phyloP scores from a whole-genome alignment of 53 echinoderm and acorn worm genomes.

The Actinopyga echinites region DNA sequence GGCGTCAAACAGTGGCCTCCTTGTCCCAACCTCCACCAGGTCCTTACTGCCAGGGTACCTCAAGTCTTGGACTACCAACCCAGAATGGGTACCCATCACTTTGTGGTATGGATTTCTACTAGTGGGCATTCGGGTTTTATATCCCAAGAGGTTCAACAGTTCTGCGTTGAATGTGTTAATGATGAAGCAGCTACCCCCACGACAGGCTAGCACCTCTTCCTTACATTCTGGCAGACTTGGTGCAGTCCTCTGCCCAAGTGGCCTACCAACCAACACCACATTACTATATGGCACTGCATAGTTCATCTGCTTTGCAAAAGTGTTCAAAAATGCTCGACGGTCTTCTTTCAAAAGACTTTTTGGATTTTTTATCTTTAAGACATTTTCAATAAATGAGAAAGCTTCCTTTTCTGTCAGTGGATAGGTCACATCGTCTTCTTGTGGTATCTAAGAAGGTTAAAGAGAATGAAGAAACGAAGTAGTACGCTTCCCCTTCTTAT shows the following conservation, averaged over 20 bases:
- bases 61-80: constrained; percentile 2
- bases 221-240: constrained; percentile 14
- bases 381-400: not conserved
- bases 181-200: constrained; percentile 28
- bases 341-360: not conserved
- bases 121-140: not conserved
- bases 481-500: too few species aligned
- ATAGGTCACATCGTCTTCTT: not conserved
- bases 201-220: not conserved
- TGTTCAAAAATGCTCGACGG: not conserved
- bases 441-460: too few species aligned
- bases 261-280: not conserved
- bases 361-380: constrained; percentile 14
- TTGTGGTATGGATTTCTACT: not conserved
- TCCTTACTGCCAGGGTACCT: constrained; percentile 9
- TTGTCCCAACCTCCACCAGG: constrained; percentile 11
- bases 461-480: too few species aligned
- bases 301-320: not conserved
- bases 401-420: constrained; percentile 16
- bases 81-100: not conserved
- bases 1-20: not conserved
- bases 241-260: not conserved
- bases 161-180: constrained; percentile 4
- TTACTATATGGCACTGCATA: constrained; percentile 2
- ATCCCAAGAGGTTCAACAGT: constrained; percentile 3